Percentiles rank a stretch among this genome's conserved stretches.
These are phyloP conservation scores for Aleiodes testaceus DNA, from an alignment of 2,888 invertebrate species.

Conservation along the genomic window DNA sequence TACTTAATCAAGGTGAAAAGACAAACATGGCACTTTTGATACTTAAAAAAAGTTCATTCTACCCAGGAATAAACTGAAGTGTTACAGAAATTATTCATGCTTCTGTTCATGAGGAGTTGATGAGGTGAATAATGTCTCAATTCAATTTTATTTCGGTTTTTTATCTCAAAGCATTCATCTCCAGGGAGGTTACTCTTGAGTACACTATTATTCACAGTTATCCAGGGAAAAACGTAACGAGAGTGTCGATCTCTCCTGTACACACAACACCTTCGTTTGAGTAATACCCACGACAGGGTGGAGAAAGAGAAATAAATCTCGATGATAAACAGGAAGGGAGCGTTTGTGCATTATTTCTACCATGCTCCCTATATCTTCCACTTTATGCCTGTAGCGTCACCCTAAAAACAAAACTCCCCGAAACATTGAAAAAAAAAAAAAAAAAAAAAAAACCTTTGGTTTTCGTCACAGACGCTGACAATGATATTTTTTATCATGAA, in stretches of 20 bases:
- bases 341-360: slow-evolving; percentile 25
- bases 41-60: neutral
- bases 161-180: too few species aligned
- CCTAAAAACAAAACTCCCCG: neutral
- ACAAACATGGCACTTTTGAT: neutral
- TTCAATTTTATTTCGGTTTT: too few species aligned
- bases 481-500: too few species aligned
- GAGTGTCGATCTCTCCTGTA: neutral
- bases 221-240: too few species aligned
- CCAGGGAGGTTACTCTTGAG: too few species aligned
- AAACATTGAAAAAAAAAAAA: neutral
- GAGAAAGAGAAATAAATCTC: slow-evolving; percentile 45
- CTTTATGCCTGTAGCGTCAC: neutral
- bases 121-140: too few species aligned
- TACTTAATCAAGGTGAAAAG: neutral
- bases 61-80: too few species aligned
- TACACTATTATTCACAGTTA: too few species aligned
- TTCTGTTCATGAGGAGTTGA: too few species aligned
- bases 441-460: too few species aligned
- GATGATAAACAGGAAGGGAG: slow-evolving; percentile 44
- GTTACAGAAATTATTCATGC: too few species aligned
- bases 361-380: neutral
- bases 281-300: slow-evolving; percentile 2
- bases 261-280: neutral
- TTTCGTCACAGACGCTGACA: too few species aligned